Conservation (phyloP, 2,113 vertebrate species). For the Hemiscyllium ocellatum region DNA sequence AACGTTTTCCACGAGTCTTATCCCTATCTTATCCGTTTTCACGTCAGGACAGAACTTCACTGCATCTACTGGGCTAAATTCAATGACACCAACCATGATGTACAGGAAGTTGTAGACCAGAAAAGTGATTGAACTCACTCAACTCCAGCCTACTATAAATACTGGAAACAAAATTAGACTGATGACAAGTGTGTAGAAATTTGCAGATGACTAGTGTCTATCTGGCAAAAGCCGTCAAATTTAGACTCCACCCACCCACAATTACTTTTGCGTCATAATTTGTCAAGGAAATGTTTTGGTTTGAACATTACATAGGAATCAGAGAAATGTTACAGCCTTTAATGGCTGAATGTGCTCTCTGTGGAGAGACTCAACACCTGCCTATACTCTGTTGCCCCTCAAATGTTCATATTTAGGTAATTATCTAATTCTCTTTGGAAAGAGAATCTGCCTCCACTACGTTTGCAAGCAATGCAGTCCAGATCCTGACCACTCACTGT, state of each 20-base stretch:
- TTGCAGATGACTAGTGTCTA: background rate
- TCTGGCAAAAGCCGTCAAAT: background rate
- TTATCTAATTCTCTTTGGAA: too few species aligned
- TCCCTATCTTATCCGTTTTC: background rate
- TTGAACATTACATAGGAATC: too few species aligned
- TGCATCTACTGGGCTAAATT: background rate
- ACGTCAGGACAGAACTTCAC: background rate
- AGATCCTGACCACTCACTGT: too few species aligned
- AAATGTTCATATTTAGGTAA: too few species aligned
- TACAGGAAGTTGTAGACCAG: background rate
- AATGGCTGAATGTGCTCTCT: too few species aligned
- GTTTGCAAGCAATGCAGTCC: too few species aligned
- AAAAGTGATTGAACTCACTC: background rate
- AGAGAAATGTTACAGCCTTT: too few species aligned
- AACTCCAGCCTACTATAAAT: background rate
- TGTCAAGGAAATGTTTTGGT: too few species aligned
- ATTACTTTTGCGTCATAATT: background rate
- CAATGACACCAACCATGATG: background rate
- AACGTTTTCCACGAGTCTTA: constrained; percentile 1
- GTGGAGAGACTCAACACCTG: too few species aligned
- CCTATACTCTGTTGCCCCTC: too few species aligned
- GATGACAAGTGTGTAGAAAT: background rate
- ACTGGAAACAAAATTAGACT: background rate
- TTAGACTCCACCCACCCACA: background rate
- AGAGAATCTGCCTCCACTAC: too few species aligned